These are phyloP conservation scores for Chlorodrepanis virens DNA, from an alignment of 2,113 vertebrate genomes.

Conservation along the genomic window DNA sequence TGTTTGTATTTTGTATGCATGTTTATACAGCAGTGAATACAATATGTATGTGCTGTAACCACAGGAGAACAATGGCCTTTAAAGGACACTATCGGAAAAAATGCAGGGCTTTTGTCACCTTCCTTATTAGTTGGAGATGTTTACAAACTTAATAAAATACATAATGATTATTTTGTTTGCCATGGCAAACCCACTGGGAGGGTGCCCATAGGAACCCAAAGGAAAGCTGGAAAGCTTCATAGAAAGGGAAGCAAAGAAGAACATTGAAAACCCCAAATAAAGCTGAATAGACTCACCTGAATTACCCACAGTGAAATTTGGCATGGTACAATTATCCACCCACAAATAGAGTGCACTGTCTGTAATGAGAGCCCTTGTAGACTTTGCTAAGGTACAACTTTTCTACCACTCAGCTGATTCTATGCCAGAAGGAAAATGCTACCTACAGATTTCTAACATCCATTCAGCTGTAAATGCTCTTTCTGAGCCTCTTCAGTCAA, in stretches of 20 bases:
- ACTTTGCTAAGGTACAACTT: background rate
- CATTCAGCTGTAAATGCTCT: background rate
- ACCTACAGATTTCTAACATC: background rate
- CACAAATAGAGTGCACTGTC: background rate
- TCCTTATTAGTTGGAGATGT: background rate
- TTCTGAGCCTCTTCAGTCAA: background rate
- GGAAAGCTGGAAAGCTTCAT: background rate
- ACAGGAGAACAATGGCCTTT: background rate
- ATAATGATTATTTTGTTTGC: background rate
- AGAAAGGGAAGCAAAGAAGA: background rate
- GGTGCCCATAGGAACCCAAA: background rate
- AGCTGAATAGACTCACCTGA: background rate
- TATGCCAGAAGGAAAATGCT: background rate
- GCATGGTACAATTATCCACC: background rate
- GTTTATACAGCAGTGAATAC: background rate
- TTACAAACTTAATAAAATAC: background rate
- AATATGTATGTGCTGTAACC: background rate
- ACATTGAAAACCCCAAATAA: background rate
- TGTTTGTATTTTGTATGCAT: background rate
- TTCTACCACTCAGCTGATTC: background rate
- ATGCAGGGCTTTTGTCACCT: background rate
- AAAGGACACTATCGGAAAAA: background rate
- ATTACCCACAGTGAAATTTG: background rate
- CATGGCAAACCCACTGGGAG: background rate
- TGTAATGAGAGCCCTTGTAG: background rate